Conservation (phyloP, 2,888 invertebrate species). For the Aporophyla lueneburgensis region DNA sequence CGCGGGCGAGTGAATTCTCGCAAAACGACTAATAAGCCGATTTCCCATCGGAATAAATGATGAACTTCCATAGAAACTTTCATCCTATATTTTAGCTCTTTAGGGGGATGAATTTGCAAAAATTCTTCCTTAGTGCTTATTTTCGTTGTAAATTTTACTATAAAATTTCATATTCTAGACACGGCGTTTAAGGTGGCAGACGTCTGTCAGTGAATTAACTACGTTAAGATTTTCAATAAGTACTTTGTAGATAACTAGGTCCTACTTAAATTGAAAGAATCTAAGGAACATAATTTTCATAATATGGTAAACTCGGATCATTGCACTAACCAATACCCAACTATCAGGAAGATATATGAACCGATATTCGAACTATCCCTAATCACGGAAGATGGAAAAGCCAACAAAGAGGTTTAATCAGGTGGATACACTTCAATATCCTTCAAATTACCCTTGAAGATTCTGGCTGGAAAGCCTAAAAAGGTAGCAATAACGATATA, state of each 20-base stretch:
- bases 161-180: neutral
- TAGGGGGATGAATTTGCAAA: neutral
- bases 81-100: too few relatives aligned
- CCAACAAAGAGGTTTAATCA: constrained; percentile 49
- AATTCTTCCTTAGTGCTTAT: neutral
- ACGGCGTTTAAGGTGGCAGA: neutral
- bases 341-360: neutral
- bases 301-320: neutral
- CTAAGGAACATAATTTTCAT: too few relatives aligned
- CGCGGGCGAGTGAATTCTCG: too few relatives aligned
- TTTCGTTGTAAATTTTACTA: neutral
- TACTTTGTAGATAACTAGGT: neutral
- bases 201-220: neutral
- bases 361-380: neutral
- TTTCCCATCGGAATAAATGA: neutral
- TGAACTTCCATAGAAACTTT: neutral
- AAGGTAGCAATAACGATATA: constrained; percentile 36
- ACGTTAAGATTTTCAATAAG: neutral
- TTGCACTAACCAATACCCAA: neutral
- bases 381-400: constrained; percentile 27
- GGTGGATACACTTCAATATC: constrained; percentile 30
- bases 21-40: neutral
- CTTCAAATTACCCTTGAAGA: constrained; percentile 29
- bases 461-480: constrained; percentile 20
- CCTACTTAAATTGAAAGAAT: neutral